Evolutionary conservation across 2,888 invertebrate genomes (phyloP), one percentile per base, ranked within the genome.

Genomic region (Cheilosia urbana): DNA sequence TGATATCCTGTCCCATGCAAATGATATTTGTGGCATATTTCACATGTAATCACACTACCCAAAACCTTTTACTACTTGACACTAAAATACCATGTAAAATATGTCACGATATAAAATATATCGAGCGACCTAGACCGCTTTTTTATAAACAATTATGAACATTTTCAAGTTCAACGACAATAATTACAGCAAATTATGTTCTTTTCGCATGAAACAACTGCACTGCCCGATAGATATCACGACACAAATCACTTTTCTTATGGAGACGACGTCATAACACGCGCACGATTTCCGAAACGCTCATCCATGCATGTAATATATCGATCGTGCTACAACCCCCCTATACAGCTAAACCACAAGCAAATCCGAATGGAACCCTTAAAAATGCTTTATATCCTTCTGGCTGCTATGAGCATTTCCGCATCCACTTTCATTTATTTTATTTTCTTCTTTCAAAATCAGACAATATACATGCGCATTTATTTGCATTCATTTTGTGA

Each of bases 401-500:
- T 9, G 15, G 17, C 34, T 24, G 17, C 30, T 42, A 47, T 15
- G 47, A 53, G 66, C 68, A 69, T 45, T 77, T 79, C 80, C 30
- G 57, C 69, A 77, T 65, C 71, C 58, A 60, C 71, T 60, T 55
- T n/a, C 65, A 75, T 73, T 75, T 75, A 63, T 53, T 60, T 75
- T 79, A 40, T 53, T 71, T 40, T 42, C 75, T 71, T 57, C 72
- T 37, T 80, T 84, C 40, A 66, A 84, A 84, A 84, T 84, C 80
- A 84, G 75, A 84, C 80, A 80, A 84, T 84, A 84, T 84, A 76
- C 80, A 84, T 84, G 84, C 84, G 84, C 84, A 84, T 84, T 80
- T 84, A 84, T 84, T 84, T 84, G 84, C 84, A 84, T 84, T 84
- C 71, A 84, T 80, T 84, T 84, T 57, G 63, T 57, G 69, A 63